These are phyloP conservation scores for Cordilura impudica DNA, from an alignment of 2,888 invertebrate genomes.

Conservation along the genomic window DNA sequence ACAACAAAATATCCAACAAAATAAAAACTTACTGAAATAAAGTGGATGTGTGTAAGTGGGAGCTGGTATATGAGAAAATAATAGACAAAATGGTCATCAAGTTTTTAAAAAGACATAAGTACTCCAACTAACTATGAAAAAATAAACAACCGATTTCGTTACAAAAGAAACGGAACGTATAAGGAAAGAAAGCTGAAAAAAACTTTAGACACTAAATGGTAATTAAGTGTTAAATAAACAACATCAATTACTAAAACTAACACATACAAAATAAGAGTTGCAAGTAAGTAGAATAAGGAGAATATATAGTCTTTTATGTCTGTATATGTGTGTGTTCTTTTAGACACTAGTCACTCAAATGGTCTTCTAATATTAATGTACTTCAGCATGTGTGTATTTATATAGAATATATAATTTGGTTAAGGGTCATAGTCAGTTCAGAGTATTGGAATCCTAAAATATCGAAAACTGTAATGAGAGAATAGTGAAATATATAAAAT, in stretches of 20 bases:
- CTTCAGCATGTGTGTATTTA: background rate
- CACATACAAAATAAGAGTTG: conserved; percentile 1
- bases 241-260: conserved; percentile 60
- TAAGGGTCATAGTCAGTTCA: background rate
- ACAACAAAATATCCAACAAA: conserved; percentile 6
- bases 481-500: no score
- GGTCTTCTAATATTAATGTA: conserved; percentile 12
- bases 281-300: background rate
- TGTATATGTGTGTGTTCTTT: background rate
- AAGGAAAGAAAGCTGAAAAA: background rate
- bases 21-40: conserved; percentile 3
- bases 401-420: background rate
- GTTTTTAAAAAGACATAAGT: conserved; percentile 39
- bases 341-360: conserved; percentile 26
- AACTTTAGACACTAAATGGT: conserved; percentile 59
- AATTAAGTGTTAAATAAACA: conserved; percentile 66
- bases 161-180: background rate
- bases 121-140: background rate
- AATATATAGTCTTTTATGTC: no score
- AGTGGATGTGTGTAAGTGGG: background rate
- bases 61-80: conserved; percentile 43
- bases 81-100: conserved; percentile 60
- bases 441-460: no score
- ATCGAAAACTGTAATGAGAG: no score
- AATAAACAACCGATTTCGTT: conserved; percentile 6